Base-by-base conservation (phyloP, 2,113 vertebrate genomes). In the Odocoileus virginianus region DNA sequence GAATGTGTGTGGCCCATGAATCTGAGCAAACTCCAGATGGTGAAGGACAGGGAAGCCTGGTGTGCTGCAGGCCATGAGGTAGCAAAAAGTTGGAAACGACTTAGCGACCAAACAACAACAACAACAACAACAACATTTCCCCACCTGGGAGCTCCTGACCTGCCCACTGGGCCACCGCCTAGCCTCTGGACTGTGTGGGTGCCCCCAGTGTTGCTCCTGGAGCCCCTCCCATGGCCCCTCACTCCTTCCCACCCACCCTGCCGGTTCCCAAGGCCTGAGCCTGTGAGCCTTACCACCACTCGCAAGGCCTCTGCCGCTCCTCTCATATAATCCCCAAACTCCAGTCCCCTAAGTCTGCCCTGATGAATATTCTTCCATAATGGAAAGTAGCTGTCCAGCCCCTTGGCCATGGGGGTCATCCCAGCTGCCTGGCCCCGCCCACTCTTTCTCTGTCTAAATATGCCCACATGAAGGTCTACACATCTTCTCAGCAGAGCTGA, bases 401-500 rank as follows among this genome's bases (percentile, higher is more conserved):
- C 33, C 19, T 2, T 1, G 43, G 57, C 21, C 4, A 2, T 2
- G 25, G 52, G 21, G 10, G 12, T 67, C 28, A 40, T 45, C 8
- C 1, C 15, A 17, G 95, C 27, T 67, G n/a, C 43, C 57, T 40
- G 47, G 61, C 50, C 55, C n/a, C 0, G 0, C 11, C 54, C 54
- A 19, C 60, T 27, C 6, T 52, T 58, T 86, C 45, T 25, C 7
- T 1, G 27, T 36, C 17, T 50, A n/a, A 58, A 1, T 2, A 16
- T 7, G 17, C 23, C 47, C 54, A 6, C 67, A 71, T 19, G 17
- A 17, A 17, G 1, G 4, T 16, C 28, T 6, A 6, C 36, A 25
- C 16, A 12, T 52, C 28, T 45, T 57, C 55, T n/a, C 23, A 28
- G 47, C 17, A 30, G 47, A 98, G 98, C 97, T 96, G 83, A 95